phyloP scores from a whole-genome alignment of 2,113 vertebrate genomes.

The Chelonoidis abingdonii region DNA sequence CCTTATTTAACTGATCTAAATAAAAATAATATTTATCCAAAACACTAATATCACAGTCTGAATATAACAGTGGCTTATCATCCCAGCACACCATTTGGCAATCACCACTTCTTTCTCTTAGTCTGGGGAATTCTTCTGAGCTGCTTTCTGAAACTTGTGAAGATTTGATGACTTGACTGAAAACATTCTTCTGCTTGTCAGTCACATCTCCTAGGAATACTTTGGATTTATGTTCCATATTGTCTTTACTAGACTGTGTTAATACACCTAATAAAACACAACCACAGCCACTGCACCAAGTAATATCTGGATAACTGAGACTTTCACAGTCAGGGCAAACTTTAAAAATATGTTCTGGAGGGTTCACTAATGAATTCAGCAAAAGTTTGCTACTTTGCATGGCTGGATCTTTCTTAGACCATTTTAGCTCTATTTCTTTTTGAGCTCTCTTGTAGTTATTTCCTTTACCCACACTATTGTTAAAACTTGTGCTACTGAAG shows the following conservation, averaged over 20 bases:
- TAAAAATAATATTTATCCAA: conserved; percentile 74
- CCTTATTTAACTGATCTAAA: conserved; percentile 47
- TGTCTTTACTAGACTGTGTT: neutral
- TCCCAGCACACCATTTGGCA: neutral
- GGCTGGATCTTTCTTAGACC: neutral
- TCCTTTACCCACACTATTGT: neutral
- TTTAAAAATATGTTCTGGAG: neutral
- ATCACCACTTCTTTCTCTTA: neutral
- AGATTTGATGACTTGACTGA: neutral
- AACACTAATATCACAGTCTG: conserved; percentile 23
- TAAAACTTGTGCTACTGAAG: neutral
- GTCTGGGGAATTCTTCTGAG: neutral
- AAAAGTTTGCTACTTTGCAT: neutral
- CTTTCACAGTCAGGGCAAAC: neutral
- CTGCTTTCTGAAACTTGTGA: neutral
- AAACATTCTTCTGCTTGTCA: neutral
- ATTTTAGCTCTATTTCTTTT: neutral
- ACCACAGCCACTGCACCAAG: neutral
- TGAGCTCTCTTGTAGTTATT: neutral
- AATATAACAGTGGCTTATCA: neutral
- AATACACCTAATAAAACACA: neutral
- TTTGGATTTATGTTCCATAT: neutral
- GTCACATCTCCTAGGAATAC: neutral
- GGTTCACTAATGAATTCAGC: neutral
- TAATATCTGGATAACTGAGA: neutral